phyloP scores from a whole-genome alignment of 2,888 invertebrate genomes.

The Pyralis farinalis region DNA sequence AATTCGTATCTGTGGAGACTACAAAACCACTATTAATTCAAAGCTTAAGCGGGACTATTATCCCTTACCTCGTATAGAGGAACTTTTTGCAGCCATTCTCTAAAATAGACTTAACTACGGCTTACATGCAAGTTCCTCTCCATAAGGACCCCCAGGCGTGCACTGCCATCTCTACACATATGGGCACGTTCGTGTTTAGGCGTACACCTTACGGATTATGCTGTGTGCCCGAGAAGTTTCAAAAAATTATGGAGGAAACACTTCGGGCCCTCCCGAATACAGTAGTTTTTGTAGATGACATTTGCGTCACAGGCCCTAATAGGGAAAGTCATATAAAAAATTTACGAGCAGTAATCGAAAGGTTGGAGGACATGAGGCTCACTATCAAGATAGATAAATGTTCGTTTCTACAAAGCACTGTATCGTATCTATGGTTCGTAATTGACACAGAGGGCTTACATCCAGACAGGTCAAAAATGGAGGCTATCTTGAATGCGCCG shows the following conservation, averaged over 20 bases:
- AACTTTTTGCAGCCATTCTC: conserved; percentile 23
- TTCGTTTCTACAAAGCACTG: conserved; percentile 20
- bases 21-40: conserved; percentile 25
- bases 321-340: conserved; percentile 15
- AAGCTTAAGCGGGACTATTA: conserved; percentile 21
- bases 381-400: conserved; percentile 21
- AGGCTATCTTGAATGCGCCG: conserved; percentile 15
- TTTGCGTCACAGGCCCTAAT: conserved; percentile 19
- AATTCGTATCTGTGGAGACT: conserved; percentile 25
- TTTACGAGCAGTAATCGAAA: conserved; percentile 18
- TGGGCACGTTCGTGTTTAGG: conserved; percentile 11
- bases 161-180: conserved; percentile 18
- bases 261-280: conserved; percentile 8
- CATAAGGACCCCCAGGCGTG: conserved; percentile 9
- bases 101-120: conserved; percentile 20
- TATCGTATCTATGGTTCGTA: conserved; percentile 19
- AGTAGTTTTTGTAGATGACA: conserved; percentile 23
- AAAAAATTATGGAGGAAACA: conserved; percentile 12
- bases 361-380: conserved; percentile 14
- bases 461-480: conserved; percentile 19
- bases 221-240: conserved; percentile 13
- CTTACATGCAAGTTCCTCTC: conserved; percentile 18
- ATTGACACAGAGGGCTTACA: conserved; percentile 23
- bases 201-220: conserved; percentile 11
- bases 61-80: conserved; percentile 25